phyloP scores from a whole-genome alignment of 1,140 invertebrate genomes.

The Lasaia peninsularis region DNA sequence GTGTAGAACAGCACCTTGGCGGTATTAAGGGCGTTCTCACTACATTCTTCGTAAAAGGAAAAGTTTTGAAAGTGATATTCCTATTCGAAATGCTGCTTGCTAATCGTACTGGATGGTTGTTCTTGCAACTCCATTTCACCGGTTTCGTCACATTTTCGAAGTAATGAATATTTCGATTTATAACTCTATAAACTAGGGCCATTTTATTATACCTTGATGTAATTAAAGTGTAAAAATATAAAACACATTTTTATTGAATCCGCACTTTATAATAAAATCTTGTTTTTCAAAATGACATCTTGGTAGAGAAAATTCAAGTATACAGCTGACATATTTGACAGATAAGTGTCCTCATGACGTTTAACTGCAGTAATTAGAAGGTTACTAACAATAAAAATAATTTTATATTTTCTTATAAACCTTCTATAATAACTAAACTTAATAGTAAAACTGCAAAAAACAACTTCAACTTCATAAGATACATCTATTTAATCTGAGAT shows the following conservation, averaged over 20 bases:
- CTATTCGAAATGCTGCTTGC: slow-evolving; percentile 29
- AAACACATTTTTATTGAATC: slow-evolving; percentile 31
- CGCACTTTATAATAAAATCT: neutral
- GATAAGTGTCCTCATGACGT: neutral
- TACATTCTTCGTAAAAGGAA: neutral
- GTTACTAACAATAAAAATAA: too few relatives aligned
- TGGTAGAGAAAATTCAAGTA: neutral
- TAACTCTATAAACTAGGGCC: slow-evolving; percentile 48
- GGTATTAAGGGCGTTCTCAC: slow-evolving; percentile 21
- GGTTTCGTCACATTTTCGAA: slow-evolving; percentile 51
- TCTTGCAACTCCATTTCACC: slow-evolving; percentile 45
- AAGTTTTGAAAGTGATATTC: neutral
- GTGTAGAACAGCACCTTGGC: slow-evolving; percentile 34
- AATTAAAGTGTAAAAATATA: slow-evolving; percentile 23
- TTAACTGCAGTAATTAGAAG: too few relatives aligned
- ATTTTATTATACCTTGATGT: slow-evolving; percentile 34
- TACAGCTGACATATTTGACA: too few relatives aligned
- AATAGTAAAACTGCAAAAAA: too few relatives aligned
- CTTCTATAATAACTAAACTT: too few relatives aligned
- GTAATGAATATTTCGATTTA: slow-evolving; percentile 42
- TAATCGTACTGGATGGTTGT: slow-evolving; percentile 40
- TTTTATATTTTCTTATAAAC: too few relatives aligned
- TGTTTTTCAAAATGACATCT: slow-evolving; percentile 1
- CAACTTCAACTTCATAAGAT: too few relatives aligned
- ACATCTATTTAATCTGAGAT: too few relatives aligned